A percentile compares a stretch with the other conserved stretches of the same genome.
These are phyloP conservation scores for Dicerorhinus sumatrensis DNA, from an alignment of 2,113 vertebrate species.

Conservation along the genomic window DNA sequence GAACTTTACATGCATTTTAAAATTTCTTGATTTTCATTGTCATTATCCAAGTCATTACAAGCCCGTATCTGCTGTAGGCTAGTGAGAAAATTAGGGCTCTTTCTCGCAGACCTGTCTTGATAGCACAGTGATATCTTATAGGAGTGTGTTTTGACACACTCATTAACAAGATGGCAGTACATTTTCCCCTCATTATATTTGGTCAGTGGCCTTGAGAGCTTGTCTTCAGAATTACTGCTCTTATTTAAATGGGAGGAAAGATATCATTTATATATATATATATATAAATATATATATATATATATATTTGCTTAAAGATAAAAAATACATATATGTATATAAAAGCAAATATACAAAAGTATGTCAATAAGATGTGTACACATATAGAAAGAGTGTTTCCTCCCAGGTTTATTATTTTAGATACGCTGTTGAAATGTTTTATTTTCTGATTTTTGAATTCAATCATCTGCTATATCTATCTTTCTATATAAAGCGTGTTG, in stretches of 20 bases:
- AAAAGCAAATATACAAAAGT: not conserved
- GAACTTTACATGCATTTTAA: not conserved
- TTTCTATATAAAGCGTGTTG: not conserved
- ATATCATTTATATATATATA: not conserved
- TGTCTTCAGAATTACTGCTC: not conserved
- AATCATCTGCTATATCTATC: not conserved
- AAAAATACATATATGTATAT: not conserved
- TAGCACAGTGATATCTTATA: not conserved
- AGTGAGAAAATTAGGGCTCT: conserved; percentile 1
- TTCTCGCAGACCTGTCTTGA: not conserved
- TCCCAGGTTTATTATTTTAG: not conserved
- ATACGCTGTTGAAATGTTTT: not conserved
- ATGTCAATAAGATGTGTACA: not conserved
- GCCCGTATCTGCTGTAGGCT: not conserved
- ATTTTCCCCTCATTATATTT: conserved; percentile 31
- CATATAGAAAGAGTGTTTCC: not conserved
- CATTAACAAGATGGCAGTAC: conserved; percentile 11
- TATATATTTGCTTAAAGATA: not conserved
- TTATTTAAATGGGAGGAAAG: conserved; percentile 18
- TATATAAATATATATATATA: not conserved
- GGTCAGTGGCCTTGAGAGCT: not conserved
- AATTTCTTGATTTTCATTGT: conserved; percentile 5
- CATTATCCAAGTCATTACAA: not conserved
- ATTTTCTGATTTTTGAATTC: not conserved
- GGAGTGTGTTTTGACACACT: not conserved